A percentile compares a stretch with the other conserved stretches of the same genome.
These are phyloP conservation scores for Ochropacha duplaris DNA, from an alignment of 2,888 invertebrate genomes.

Conservation along the genomic window DNA sequence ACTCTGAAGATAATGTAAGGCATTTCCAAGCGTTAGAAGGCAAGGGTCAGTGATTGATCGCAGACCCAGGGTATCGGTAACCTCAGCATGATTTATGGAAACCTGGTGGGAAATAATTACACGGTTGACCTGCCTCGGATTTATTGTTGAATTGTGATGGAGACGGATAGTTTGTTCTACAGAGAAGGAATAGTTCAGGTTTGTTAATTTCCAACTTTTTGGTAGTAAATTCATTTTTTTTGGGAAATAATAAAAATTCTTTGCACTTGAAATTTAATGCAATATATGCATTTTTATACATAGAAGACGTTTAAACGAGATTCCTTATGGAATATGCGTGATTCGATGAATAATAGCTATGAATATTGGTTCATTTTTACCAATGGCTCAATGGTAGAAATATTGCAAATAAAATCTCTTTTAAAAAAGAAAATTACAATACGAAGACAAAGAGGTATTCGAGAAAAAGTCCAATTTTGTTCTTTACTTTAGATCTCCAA, in stretches of 20 bases:
- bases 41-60: slow-evolving; percentile 47
- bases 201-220: neutral
- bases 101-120: slow-evolving; percentile 42
- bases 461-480: slow-evolving; percentile 3
- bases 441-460: neutral
- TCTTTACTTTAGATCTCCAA: slow-evolving; percentile 4
- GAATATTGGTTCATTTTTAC: too few species aligned
- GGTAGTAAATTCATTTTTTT: neutral
- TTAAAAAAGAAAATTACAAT: too few species aligned
- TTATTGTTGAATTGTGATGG: slow-evolving; percentile 39
- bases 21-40: slow-evolving; percentile 16
- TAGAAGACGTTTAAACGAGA: too few species aligned
- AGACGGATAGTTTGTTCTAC: slow-evolving; percentile 18
- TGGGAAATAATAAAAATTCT: too few species aligned
- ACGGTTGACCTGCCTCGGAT: slow-evolving; percentile 24
- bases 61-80: slow-evolving; percentile 34
- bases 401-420: too few species aligned
- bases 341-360: too few species aligned
- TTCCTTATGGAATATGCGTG: too few species aligned
- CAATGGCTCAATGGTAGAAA: too few species aligned
- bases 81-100: slow-evolving; percentile 41
- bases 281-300: too few species aligned
- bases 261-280: too few species aligned
- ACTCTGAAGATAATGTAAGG: slow-evolving; percentile 34
- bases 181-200: neutral